Evolutionary conservation across 2,113 vertebrate species (phyloP), one percentile per base, ranked within the genome.

Genomic region (Dasyprocta punctata): DNA sequence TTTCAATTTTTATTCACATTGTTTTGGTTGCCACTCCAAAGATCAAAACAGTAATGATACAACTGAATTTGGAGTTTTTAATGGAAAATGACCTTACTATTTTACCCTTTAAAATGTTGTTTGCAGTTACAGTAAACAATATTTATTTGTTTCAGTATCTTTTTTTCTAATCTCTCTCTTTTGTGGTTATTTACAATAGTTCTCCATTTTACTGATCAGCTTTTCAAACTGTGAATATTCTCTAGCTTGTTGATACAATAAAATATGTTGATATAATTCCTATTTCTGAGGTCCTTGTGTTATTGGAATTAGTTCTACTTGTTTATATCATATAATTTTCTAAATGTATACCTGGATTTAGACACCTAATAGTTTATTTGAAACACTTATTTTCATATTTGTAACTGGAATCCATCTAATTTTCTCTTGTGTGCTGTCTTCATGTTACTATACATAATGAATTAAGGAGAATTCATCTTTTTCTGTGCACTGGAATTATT

Each of bases 281-380:
- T 90, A 30, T 95, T 97, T 94, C 78, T 92, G 38, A 93, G 97
- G 95, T 78, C 41, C 47, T 96, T 92, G 81, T 65, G 41, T 80
- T 96, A 67, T 67, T 85, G 63, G 85, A 96, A 97, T 97, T 89
- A 92, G 96, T 96, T 84, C 78, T 63, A 95, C 92, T 96, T 91
- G 41, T 96, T 96, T 67, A 41, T 67, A 87, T 89, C 73, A 77
- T 44, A 67, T 95, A 85, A 94, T 94, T 93, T 95, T 86, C 88
- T 96, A 91, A 85, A 92, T 95, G 89, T 65, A 44, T 75, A 90
- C 82, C 92, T 95, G 77, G 19, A 89, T 90, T 81, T 94, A 96
- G 92, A 77, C 75, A 78, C 90, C 36, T 82, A 94, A 73, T 92
- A 87, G 52, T 91, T 93, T 93, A 85, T 92, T 85, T 96, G 90